Evolutionary conservation across 2,888 invertebrate species (phyloP).

Genomic region (Chrysomela aeneicollis): DNA sequence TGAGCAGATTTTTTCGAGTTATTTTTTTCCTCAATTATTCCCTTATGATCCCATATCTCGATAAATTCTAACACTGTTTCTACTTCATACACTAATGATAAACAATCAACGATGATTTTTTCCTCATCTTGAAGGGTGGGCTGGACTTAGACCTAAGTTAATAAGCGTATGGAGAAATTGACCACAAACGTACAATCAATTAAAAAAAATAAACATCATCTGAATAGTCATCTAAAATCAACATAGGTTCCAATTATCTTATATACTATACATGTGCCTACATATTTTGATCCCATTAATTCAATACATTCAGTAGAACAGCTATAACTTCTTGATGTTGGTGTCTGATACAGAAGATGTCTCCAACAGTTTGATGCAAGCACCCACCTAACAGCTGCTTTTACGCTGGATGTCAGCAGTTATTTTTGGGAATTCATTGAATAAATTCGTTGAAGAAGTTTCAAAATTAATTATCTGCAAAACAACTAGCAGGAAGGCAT

Average conservation of each 20-base stretch:
- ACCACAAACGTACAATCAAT: constrained; percentile 27
- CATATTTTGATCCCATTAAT: constrained; percentile 11
- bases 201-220: constrained; percentile 23
- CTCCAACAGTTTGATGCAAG: not conserved
- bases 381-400: not conserved
- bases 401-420: too few species aligned
- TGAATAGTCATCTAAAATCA: constrained; percentile 9
- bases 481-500: too few species aligned
- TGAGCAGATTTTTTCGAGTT: too few species aligned
- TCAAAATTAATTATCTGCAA: too few species aligned
- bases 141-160: constrained; percentile 1
- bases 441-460: too few species aligned
- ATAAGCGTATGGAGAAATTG: constrained; percentile 36
- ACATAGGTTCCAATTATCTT: not conserved
- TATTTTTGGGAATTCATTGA: too few species aligned
- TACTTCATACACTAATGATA: not conserved
- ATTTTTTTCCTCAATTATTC: too few species aligned
- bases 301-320: not conserved
- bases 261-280: not conserved
- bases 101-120: not conserved
- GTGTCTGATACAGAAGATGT: not conserved
- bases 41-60: too few species aligned
- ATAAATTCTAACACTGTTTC: not conserved
- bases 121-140: not conserved
- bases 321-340: not conserved